Conservation (phyloP, 2,797 vertebrate species). For the Protonibea diacanthus region DNA sequence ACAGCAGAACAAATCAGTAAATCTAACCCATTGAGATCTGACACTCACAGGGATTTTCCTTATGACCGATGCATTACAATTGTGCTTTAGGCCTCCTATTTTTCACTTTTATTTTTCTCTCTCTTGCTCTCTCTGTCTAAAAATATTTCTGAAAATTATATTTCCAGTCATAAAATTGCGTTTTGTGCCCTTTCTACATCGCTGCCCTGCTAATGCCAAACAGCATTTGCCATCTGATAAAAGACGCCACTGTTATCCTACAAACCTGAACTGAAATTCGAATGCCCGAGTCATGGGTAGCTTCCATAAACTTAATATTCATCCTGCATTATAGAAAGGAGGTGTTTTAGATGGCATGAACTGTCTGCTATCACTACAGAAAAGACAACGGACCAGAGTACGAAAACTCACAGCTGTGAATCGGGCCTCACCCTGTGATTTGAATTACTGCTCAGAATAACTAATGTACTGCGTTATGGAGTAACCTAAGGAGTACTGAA, state of each 20-base stretch:
- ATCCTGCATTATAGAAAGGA: not conserved
- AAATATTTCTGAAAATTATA: not conserved
- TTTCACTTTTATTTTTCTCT: not conserved
- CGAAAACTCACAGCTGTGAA: not conserved
- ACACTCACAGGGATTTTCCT: slow-evolving; percentile 37
- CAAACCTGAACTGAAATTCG: not conserved
- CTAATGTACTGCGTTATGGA: too few species aligned
- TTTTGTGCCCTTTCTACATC: not conserved
- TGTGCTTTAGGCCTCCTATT: slow-evolving; percentile 5
- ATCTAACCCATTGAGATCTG: slow-evolving; percentile 48
- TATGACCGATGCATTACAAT: slow-evolving; percentile 35
- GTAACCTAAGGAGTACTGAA: too few species aligned
- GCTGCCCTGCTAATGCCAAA: not conserved
- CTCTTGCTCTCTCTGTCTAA: not conserved
- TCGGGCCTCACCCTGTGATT: too few species aligned
- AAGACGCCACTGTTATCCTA: not conserved
- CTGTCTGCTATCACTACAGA: too few species aligned
- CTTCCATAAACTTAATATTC: not conserved
- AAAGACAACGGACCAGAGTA: not conserved
- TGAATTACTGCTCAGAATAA: too few species aligned
- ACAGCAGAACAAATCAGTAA: slow-evolving; percentile 51
- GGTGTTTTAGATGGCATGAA: not conserved
- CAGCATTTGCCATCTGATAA: not conserved
- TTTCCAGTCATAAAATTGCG: not conserved
- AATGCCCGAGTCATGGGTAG: not conserved